phyloP scores from a whole-genome alignment of 2,113 vertebrate genomes.

The Seriola aureovittata region DNA sequence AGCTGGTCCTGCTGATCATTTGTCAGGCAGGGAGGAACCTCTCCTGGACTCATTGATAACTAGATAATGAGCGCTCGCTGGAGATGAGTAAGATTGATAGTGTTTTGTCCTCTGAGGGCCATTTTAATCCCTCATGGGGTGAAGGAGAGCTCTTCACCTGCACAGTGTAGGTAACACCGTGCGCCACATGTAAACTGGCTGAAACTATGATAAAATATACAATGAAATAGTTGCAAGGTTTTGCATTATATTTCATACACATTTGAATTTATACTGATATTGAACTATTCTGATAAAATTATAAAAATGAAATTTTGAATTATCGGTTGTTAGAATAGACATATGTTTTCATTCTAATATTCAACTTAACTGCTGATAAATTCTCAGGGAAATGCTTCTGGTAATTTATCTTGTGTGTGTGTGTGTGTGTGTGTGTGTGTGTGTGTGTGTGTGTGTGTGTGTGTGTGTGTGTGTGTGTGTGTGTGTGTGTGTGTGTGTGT shows the following conservation, averaged over 20 bases:
- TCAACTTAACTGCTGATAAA: too few relatives aligned
- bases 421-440: too few relatives aligned
- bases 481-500: accelerated
- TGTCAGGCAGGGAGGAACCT: constrained; percentile 23
- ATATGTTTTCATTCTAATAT: background rate
- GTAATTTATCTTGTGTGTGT: background rate
- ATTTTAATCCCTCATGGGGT: constrained; percentile 37
- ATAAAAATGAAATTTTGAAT: background rate
- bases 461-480: too few relatives aligned
- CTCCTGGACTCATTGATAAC: constrained; percentile 51
- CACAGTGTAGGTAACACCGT: constrained; percentile 9
- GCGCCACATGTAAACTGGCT: background rate
- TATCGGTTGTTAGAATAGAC: background rate
- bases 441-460: too few relatives aligned
- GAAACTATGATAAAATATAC: background rate
- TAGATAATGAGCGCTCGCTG: constrained; percentile 57
- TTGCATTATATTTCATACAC: background rate
- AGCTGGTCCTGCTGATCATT: constrained; percentile 23
- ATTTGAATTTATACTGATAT: background rate
- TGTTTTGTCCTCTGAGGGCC: constrained; percentile 37
- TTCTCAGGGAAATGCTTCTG: background rate
- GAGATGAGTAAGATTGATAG: constrained; percentile 59
- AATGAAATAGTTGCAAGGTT: background rate
- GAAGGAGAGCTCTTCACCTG: constrained; percentile 35
- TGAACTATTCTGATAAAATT: background rate